Conservation (phyloP, 2,888 invertebrate species). For the Cheilosia urbana region DNA sequence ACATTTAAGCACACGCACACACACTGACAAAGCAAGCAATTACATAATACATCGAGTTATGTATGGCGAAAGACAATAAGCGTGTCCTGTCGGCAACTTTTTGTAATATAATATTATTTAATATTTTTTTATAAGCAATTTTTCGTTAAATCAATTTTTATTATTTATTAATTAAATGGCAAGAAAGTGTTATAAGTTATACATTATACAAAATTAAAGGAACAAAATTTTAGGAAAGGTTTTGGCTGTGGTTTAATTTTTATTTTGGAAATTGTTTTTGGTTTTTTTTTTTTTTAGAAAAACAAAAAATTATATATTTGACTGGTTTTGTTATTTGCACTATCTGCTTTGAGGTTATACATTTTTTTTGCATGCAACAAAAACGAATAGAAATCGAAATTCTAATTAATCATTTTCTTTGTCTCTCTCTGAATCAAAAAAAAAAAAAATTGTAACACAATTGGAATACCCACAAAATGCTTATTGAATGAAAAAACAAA, state of each 20-base stretch:
- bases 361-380: conserved; percentile 53
- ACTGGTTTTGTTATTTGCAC: neutral
- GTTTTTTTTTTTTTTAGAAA: conserved; percentile 31
- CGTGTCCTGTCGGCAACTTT: conserved; percentile 72
- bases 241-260: conserved; percentile 32
- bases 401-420: conserved; percentile 51
- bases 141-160: conserved; percentile 21
- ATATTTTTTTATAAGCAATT: conserved; percentile 22
- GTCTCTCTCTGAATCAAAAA: conserved; percentile 40
- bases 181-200: conserved; percentile 29
- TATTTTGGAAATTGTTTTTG: conserved; percentile 32
- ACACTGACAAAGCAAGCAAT: neutral
- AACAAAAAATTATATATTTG: neutral
- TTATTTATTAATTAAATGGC: conserved; percentile 34
- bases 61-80: conserved; percentile 36
- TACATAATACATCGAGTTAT: conserved; percentile 36
- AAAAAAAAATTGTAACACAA: conserved; percentile 37
- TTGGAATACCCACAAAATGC: conserved; percentile 44
- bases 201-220: conserved; percentile 21
- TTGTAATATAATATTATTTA: conserved; percentile 58
- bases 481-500: conserved; percentile 33
- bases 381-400: conserved; percentile 33
- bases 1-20: conserved; percentile 16
- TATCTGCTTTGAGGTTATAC: conserved; percentile 38
- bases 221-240: conserved; percentile 14